Conservation (phyloP, 1,140 invertebrate species). For the Ganaspis sp. region DNA sequence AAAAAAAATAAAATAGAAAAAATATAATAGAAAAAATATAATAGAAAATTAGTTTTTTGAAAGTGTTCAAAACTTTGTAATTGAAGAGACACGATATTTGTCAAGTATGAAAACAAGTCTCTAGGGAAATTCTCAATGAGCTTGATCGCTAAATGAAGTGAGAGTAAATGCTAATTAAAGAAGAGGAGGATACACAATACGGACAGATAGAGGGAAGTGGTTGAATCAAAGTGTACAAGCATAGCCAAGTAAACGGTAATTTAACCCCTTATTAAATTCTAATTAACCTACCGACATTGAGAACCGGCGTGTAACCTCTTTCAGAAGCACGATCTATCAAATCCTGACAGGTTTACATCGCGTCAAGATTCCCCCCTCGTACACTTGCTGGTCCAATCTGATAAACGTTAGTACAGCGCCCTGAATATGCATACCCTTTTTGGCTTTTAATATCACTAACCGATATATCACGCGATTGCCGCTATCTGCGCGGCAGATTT, state of each 20-base stretch:
- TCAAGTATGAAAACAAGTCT: background rate
- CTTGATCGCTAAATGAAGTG: background rate
- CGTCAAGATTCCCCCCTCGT: constrained; percentile 65
- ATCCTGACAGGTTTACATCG: constrained; percentile 69
- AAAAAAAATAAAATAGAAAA: no score
- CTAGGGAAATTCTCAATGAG: background rate
- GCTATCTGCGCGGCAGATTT: constrained; percentile 57
- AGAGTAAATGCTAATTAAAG: background rate
- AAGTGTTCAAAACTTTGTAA: no score
- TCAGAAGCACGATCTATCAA: constrained; percentile 69
- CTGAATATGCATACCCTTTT: constrained; percentile 72
- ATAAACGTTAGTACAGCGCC: constrained; percentile 67
- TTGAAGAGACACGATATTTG: no score
- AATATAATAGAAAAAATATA: no score
- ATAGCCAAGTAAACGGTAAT: constrained; percentile 50
- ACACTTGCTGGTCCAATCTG: constrained; percentile 62
- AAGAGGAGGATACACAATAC: constrained; percentile 49
- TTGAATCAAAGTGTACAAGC: constrained; percentile 7
- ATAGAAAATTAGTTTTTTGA: background rate
- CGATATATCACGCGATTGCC: constrained; percentile 67
- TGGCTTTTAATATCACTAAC: constrained; percentile 68
- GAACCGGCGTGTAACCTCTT: constrained; percentile 55
- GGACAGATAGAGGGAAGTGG: background rate
- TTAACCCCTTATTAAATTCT: constrained; percentile 68
- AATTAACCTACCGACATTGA: constrained; percentile 58